Base-by-base conservation (phyloP, 2,797 vertebrate genomes). In the Sebastes cheni region DNA sequence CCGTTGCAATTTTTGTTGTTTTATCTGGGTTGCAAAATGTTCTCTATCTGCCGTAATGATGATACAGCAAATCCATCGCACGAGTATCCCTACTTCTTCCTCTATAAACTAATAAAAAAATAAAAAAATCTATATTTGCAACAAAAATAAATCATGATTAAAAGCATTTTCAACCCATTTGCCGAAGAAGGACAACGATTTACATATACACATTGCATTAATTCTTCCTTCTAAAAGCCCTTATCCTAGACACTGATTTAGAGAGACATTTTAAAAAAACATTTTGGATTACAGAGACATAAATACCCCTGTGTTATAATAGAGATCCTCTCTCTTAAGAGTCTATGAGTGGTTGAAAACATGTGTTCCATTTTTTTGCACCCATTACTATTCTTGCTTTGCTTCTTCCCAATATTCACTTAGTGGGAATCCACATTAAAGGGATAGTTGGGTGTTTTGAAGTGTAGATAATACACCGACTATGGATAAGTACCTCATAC, bases 301-400 rank as follows among this genome's bases (percentile, higher is more conserved):
- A 39, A 25, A 70, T 54, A 67, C n/a, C 8, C 54, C 58, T 72
- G 34, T 36, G 70, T 77, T 56, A 78, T 55, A 65, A 50, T 29
- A 72, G 18, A 27, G 39, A 65, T 30, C 23, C 3, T 50, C 22
- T 54, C 25, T 34, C 36, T 18, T 14, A 54, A 30, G 4, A 61
- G 22, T 11, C 25, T 34, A 18, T 30, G n/a, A 3, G 13, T 61
- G 30, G 67, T 25, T 82, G 36, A 75, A 72, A 66, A 70, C 22
- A 61, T 34, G 20, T 29, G 9, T 9, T 30, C n/a, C 4, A 27
- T 22, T 16, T 56, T 50, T 32, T 22, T 1, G 25, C 10, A 52
- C 11, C 20, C 6, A n/a, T 9, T 29, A 50, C 11, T 30, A 52
- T 9, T 30, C 7, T 52, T 52, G 11, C 22, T 16, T 62, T 62